Evolutionary conservation across 2,113 vertebrate genomes (phyloP), one percentile per base, ranked within the genome.

Genomic region (Mixornis gularis): DNA sequence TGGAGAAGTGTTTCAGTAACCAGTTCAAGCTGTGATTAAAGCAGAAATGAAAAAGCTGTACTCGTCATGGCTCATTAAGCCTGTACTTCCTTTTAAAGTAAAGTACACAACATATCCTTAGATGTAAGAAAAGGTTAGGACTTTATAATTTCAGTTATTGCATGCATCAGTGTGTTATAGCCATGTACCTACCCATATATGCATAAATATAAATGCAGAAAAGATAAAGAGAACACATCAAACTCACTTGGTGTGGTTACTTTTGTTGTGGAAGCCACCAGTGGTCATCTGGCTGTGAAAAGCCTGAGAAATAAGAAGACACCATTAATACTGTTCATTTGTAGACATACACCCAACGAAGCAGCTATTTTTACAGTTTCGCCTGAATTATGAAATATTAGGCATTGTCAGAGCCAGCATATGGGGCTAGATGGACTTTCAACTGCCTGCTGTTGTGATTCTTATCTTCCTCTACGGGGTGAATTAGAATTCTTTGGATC

Each of bases 401-500:
- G 69, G 44, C 70, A 84, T 94, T 95, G 80, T 79, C 73, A 87
- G 85, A 94, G 68, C 68, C 76, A 73, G 73, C 78, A 89, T 65
- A 46, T 53, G 27, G 62, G 78, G 44, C 73, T 90, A 78, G 92
- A 76, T 81, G 78, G 86, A 93, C 78, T 92, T 93, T 79, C 84
- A 94, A 79, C 80, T 89, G 86, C 78, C 73, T 94, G 84, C 86
- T 92, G 62, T 85, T 84, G 84, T 81, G 84, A 94, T 92, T 85
- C 89, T 90, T 95, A 94, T 95, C 94, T 94, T 88, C 62, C 73
- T 93, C 59, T 64, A 30, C 13, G 22, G 80, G 65, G 60, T 76
- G 87, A 95, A 95, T 95, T 92, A 87, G 91, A 94, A 94, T 95
- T 95, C 89, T 84, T 93, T 95, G 92, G 92, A 96, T 96, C 95